Conservation (phyloP, 2,113 vertebrate species). For the Orthonyx spaldingii region DNA sequence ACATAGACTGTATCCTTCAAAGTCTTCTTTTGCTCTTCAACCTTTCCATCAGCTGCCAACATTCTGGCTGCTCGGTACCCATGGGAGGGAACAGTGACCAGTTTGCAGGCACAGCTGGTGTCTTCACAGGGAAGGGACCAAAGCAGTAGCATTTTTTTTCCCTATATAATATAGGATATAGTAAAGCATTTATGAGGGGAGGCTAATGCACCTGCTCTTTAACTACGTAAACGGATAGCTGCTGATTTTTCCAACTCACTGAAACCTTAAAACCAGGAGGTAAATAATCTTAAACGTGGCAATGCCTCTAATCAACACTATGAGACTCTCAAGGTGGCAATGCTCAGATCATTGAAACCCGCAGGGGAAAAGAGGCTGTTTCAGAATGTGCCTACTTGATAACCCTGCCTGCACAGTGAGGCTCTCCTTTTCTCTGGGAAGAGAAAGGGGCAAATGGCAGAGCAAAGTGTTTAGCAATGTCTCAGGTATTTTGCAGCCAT, state of each 20-base stretch:
- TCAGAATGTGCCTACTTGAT: background rate
- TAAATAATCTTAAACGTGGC: background rate
- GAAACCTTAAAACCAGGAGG: background rate
- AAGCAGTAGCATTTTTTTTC: background rate
- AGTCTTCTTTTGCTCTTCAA: background rate
- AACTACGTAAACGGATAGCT: fast-evolving
- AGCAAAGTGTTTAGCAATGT: background rate
- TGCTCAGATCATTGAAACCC: background rate
- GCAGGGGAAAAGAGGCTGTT: background rate
- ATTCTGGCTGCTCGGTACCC: background rate
- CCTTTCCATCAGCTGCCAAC: background rate
- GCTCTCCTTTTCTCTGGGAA: background rate
- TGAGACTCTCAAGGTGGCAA: background rate
- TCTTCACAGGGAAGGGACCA: background rate
- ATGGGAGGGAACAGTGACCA: background rate
- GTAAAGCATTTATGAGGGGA: background rate
- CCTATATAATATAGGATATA: background rate
- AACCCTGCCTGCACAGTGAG: background rate
- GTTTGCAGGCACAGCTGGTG: background rate
- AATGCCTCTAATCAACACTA: background rate
- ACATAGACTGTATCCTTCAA: background rate
- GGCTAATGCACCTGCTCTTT: background rate
- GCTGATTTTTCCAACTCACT: background rate
- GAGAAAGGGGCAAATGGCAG: background rate
- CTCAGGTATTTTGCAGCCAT: background rate